Evolutionary conservation across 2,113 vertebrate genomes (phyloP).

Genomic region (Xiphias gladius): DNA sequence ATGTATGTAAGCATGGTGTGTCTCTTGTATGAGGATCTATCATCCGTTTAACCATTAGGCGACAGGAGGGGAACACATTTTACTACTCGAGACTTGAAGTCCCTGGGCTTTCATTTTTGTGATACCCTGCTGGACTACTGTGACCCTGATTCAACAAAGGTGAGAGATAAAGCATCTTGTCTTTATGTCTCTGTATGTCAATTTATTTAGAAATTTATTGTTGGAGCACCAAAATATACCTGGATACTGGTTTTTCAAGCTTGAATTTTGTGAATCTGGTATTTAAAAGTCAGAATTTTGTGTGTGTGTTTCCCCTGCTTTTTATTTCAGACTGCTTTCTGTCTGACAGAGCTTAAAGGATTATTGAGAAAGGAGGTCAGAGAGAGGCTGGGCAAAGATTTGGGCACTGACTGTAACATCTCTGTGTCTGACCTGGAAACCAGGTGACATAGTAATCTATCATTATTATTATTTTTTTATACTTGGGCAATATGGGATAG

Average conservation of each 20-base stretch:
- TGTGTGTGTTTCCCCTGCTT: not conserved
- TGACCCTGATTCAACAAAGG: slow-evolving; percentile 91
- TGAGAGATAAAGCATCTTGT: slow-evolving; percentile 53
- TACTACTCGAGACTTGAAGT: slow-evolving; percentile 88
- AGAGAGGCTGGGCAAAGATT: slow-evolving; percentile 78
- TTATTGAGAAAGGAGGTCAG: slow-evolving; percentile 80
- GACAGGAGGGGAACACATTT: slow-evolving; percentile 90
- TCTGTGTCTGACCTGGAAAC: slow-evolving; percentile 91
- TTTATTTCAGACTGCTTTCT: slow-evolving; percentile 69
- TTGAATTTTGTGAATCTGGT: not conserved
- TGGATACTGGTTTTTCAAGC: not conserved
- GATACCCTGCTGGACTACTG: slow-evolving; percentile 95
- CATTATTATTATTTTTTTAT: not conserved
- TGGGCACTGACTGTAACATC: slow-evolving; percentile 74
- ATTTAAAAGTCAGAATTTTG: not conserved
- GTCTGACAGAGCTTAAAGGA: slow-evolving; percentile 79
- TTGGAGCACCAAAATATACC: not conserved
- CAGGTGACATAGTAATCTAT: slow-evolving; percentile 80
- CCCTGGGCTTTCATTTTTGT: slow-evolving; percentile 89
- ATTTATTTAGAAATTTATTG: not conserved
- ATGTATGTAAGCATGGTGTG: not conserved
- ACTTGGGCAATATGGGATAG: not conserved
- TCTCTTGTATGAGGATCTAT: not conserved
- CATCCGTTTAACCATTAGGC: slow-evolving; percentile 74
- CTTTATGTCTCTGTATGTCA: not conserved